Evolutionary conservation across 2,797 vertebrate genomes (phyloP).

Genomic region (Sebastes oblongus): DNA sequence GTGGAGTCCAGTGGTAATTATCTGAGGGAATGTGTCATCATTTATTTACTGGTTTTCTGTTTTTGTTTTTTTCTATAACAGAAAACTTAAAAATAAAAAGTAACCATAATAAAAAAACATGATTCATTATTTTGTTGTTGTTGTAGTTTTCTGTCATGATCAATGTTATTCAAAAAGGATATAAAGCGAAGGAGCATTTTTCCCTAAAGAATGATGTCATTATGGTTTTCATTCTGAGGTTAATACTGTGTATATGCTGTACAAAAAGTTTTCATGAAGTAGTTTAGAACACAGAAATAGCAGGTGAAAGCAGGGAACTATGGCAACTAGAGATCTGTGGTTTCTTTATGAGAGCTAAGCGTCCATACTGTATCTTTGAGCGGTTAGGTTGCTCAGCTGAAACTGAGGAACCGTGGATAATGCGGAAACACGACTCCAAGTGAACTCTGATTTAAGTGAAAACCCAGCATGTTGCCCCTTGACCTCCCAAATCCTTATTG

Average conservation of each 20-base stretch:
- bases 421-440: neutral
- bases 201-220: neutral
- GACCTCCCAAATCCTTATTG: constrained; percentile 41
- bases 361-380: neutral
- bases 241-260: neutral
- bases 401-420: neutral
- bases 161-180: neutral
- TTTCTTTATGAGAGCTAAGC: neutral
- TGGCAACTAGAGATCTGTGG: constrained; percentile 27
- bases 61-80: neutral
- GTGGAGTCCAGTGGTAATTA: too few species aligned
- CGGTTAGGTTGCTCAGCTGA: neutral
- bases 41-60: neutral
- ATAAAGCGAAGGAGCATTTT: neutral
- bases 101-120: neutral
- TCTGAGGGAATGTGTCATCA: neutral
- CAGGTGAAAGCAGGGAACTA: constrained; percentile 12
- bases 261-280: constrained; percentile 2
- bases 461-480: constrained; percentile 18
- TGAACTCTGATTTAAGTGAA: neutral
- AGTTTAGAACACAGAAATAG: constrained; percentile 6
- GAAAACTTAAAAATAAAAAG: neutral
- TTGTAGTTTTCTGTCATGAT: neutral
- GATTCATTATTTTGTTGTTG: neutral
- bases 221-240: neutral